Evolutionary conservation across 2,888 invertebrate species (phyloP).

Genomic region (Drosophila formosana): DNA sequence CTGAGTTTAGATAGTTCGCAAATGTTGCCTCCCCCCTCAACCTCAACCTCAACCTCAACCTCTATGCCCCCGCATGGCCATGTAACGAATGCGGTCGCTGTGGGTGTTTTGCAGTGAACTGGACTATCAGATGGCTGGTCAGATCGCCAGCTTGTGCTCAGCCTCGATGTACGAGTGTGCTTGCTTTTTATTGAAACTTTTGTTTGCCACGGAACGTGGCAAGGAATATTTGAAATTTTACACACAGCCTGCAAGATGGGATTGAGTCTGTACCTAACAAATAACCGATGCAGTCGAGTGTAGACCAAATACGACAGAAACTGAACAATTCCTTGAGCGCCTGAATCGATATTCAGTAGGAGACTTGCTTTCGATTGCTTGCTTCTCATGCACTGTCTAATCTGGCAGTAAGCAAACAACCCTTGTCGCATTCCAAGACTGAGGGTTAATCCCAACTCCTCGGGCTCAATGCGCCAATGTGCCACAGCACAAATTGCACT

Average conservation of each 20-base stretch:
- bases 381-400: neutral
- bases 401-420: constrained; percentile 1
- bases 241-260: constrained; percentile 1
- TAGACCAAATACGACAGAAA: constrained; percentile 8
- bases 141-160: constrained; percentile 34
- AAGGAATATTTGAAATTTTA: constrained; percentile 75
- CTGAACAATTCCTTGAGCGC: neutral
- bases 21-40: constrained; percentile 51
- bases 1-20: constrained; percentile 78
- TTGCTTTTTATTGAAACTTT: constrained; percentile 80
- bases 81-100: constrained; percentile 68
- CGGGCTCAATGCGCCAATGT: constrained; percentile 36
- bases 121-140: constrained; percentile 38
- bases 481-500: constrained; percentile 61
- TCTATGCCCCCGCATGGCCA: constrained; percentile 14
- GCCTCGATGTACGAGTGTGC: constrained; percentile 52
- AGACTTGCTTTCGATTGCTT: neutral
- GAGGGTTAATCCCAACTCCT: constrained; percentile 9
- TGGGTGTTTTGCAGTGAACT: constrained; percentile 69
- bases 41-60: neutral
- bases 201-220: constrained; percentile 69
- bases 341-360: neutral
- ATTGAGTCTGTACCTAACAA: neutral
- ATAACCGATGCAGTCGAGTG: constrained; percentile 23
- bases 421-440: neutral